These are phyloP conservation scores for Macropus fuliginosus DNA, from an alignment of 2,797 vertebrate species.

Conservation along the genomic window DNA sequence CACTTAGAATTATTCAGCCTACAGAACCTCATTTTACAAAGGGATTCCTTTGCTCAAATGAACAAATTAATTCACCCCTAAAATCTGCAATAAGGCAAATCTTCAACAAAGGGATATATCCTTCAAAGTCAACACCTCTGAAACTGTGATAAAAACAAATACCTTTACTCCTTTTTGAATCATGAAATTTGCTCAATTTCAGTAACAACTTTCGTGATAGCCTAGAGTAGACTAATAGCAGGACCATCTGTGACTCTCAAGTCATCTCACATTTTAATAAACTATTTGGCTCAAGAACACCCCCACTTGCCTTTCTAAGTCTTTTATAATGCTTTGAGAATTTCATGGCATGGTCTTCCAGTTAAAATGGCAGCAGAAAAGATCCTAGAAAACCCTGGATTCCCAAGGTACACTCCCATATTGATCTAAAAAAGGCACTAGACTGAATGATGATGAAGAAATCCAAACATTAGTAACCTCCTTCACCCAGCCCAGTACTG, in stretches of 20 bases:
- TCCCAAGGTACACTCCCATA: neutral
- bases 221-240: constrained; percentile 63
- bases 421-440: neutral
- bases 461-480: neutral
- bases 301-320: constrained; percentile 68
- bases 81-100: constrained; percentile 67
- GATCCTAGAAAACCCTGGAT: neutral
- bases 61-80: constrained; percentile 72
- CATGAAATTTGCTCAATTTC: constrained; percentile 74
- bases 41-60: constrained; percentile 61
- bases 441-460: neutral
- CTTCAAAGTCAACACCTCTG: constrained; percentile 20
- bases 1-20: constrained; percentile 69
- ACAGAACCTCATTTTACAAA: constrained; percentile 66
- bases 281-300: constrained; percentile 41
- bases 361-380: neutral
- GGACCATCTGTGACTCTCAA: constrained; percentile 70
- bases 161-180: constrained; percentile 61
- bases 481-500: neutral
- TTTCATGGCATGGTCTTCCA: constrained; percentile 33
- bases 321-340: constrained; percentile 80
- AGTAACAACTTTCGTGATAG: constrained; percentile 64
- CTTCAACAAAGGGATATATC: constrained; percentile 64
- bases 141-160: constrained; percentile 61
- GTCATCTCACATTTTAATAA: constrained; percentile 61